These are phyloP conservation scores for Astur gentilis DNA, from an alignment of 2,113 vertebrate species.

Conservation along the genomic window DNA sequence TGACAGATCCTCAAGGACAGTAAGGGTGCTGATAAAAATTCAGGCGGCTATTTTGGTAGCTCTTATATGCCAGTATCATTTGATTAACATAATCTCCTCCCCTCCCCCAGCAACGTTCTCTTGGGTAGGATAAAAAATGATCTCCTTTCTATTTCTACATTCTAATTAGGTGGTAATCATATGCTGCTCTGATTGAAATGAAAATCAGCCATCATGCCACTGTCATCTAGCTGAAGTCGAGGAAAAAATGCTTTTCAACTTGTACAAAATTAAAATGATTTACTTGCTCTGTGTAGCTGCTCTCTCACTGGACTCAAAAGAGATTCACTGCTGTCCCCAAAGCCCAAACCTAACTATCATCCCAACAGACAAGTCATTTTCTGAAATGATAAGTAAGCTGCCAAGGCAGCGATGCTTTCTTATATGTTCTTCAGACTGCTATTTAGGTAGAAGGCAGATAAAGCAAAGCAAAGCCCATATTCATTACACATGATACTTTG, in stretches of 20 bases:
- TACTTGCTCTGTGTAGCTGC: conserved; percentile 26
- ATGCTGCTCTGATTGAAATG: conserved; percentile 60
- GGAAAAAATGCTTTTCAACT: conserved; percentile 40
- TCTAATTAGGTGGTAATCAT: conserved; percentile 58
- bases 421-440: conserved; percentile 41
- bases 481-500: not conserved
- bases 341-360: conserved; percentile 61
- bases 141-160: conserved; percentile 47
- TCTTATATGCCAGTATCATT: conserved; percentile 21
- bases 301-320: conserved; percentile 46
- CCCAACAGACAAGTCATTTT: conserved; percentile 73
- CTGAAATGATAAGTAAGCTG: conserved; percentile 67
- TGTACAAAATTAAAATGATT: conserved; percentile 71
- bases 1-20: conserved; percentile 29
- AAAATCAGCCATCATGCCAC: conserved; percentile 59
- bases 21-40: conserved; percentile 18
- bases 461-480: conserved; percentile 57
- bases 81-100: conserved; percentile 45
- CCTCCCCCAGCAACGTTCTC: conserved; percentile 40
- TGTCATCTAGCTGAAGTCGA: conserved; percentile 55
- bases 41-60: conserved; percentile 30
- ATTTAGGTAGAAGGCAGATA: conserved; percentile 36
- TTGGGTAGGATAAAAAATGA: conserved; percentile 39
- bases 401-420: conserved; percentile 51
- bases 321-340: conserved; percentile 47